Evolutionary conservation across 2,113 vertebrate species (phyloP), one percentile per base, ranked within the genome.

Genomic region (Speoplatyrhinus poulsoni): DNA sequence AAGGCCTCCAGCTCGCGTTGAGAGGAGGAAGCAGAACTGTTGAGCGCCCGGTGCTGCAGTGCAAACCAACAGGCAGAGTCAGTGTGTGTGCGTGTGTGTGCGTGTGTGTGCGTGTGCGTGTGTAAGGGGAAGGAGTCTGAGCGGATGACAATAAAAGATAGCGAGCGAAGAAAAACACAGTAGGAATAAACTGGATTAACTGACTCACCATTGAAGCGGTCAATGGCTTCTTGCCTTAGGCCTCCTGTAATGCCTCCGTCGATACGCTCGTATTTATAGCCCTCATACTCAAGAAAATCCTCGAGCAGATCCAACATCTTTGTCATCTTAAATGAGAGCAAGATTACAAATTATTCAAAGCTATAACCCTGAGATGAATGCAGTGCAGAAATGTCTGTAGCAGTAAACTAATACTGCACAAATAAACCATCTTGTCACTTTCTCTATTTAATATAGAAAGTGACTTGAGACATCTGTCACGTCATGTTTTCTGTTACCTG

Each of bases 21-120:
- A 99, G 46, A 99, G 94, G 74, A 99, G 89, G 88, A 99, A 99
- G 89, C 98, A 99, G 92, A 99, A 99, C 91, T 99, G 98, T 92
- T 98, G 96, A 67, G 98, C 98, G 0, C 98, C 98, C 0, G 98
- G 98, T 65, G 98, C 98, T 99, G 90, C 36, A 41, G 36, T 7
- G 36, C 36, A 41, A 41, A 41, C 5, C 36, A 6, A 41, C 36
- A 41, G 7, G 36, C 36, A 41, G 36, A 41, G 36, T 41, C 36
- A 41, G 36, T 6, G 36, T 41, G 4, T 41, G n/a, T 55, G 15
- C 19, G n/a, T 55, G 54, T 55, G n/a, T 55, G 54, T 55, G n/a
- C 3, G 54, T 55, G n/a, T 19, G 54, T 55, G 6, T 55, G 54
- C 19, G n/a, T 55, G 54, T 55, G 9, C 54, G 46, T 55, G 58